phyloP scores from a whole-genome alignment of 2,888 invertebrate genomes.

The Scotopteryx bipunctaria region DNA sequence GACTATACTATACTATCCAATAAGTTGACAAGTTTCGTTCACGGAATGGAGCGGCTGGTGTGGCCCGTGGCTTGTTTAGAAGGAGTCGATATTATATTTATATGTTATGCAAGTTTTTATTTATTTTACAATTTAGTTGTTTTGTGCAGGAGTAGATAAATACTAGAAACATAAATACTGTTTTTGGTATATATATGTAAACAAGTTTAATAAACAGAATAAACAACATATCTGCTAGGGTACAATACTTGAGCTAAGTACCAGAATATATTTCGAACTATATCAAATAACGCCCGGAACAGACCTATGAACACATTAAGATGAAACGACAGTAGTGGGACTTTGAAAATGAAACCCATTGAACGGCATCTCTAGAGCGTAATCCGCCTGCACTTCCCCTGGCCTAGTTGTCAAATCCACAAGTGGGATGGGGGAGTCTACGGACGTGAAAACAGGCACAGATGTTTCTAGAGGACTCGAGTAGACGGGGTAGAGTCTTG shows the following conservation, averaged over 20 bases:
- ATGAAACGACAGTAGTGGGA: constrained; percentile 78
- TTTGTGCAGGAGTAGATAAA: too few species aligned
- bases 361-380: constrained; percentile 73
- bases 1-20: too few species aligned
- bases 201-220: constrained; percentile 50
- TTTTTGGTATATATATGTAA: too few species aligned
- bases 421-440: constrained; percentile 59
- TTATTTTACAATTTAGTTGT: too few species aligned
- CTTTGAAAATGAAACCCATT: constrained; percentile 79
- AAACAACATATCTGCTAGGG: constrained; percentile 62
- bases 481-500: constrained; percentile 64
- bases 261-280: constrained; percentile 58
- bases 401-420: constrained; percentile 68
- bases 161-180: too few species aligned
- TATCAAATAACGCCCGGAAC: constrained; percentile 57
- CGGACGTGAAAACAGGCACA: constrained; percentile 51
- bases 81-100: too few species aligned
- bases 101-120: too few species aligned
- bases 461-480: constrained; percentile 45
- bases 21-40: too few species aligned
- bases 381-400: constrained; percentile 77
- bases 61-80: too few species aligned
- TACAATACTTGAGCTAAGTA: constrained; percentile 66
- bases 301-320: constrained; percentile 68
- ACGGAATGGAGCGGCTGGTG: too few species aligned